Conservation (phyloP, 2,797 vertebrate genomes). For the Erpetoichthys calabaricus region DNA sequence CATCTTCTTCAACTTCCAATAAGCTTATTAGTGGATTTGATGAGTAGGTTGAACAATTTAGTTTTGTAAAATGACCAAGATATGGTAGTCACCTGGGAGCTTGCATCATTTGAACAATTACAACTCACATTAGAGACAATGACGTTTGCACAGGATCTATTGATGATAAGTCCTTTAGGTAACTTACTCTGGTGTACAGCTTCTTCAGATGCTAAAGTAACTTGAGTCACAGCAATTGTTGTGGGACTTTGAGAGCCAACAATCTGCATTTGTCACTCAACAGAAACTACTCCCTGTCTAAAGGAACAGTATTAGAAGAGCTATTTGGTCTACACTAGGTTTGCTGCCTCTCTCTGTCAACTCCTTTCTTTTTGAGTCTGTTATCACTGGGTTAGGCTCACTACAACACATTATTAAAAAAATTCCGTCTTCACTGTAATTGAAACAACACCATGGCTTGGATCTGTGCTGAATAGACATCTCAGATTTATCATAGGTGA, state of each 20-base stretch:
- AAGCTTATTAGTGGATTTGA: conserved; percentile 8
- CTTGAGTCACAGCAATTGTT: not conserved
- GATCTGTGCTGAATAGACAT: not conserved
- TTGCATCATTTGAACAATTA: conserved; percentile 8
- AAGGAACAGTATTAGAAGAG: not conserved
- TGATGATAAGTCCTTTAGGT: conserved; percentile 6
- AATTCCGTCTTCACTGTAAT: conserved; percentile 1
- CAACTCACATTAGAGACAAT: conserved; percentile 1
- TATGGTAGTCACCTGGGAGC: not conserved
- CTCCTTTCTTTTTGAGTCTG: not conserved
- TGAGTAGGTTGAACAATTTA: not conserved
- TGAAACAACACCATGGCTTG: conserved; percentile 8
- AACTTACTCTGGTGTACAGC: not conserved
- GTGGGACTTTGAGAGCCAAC: not conserved
- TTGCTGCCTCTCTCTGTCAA: conserved; percentile 4
- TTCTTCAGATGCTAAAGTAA: not conserved
- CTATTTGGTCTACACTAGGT: not conserved
- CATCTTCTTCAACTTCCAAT: conserved; percentile 10
- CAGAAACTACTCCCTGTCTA: conserved; percentile 8
- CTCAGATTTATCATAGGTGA: not conserved
- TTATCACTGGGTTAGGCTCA: conserved; percentile 1
- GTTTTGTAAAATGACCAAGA: conserved; percentile 9
- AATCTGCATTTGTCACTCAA: conserved; percentile 6
- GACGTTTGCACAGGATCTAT: not conserved
- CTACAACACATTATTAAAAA: not conserved